These are phyloP conservation scores for Picus viridis DNA, from an alignment of 2,797 vertebrate species.

Conservation along the genomic window DNA sequence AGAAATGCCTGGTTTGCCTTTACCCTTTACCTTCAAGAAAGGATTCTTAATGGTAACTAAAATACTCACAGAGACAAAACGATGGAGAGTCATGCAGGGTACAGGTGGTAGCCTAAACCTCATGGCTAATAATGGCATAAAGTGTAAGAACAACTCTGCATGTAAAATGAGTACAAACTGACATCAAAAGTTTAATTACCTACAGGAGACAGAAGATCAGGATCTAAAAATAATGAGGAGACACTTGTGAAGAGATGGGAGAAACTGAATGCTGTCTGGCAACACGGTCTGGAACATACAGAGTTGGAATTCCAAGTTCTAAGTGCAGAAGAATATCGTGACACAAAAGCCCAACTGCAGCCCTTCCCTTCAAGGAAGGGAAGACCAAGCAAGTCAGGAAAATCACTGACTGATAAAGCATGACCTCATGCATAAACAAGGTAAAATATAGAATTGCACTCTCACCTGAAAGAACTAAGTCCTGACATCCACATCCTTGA, in stretches of 20 bases:
- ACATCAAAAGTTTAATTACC: not conserved
- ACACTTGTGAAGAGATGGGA: not conserved
- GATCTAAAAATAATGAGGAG: not conserved
- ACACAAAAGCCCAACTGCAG: not conserved
- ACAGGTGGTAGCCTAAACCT: not conserved
- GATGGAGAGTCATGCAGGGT: rapidly evolving
- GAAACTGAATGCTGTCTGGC: not conserved
- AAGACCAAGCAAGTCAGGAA: not conserved
- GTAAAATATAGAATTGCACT: not conserved
- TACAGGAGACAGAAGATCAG: not conserved
- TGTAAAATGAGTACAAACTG: not conserved
- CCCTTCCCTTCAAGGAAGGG: not conserved
- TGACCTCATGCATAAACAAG: not conserved
- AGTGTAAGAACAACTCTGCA: not conserved
- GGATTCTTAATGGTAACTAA: not conserved
- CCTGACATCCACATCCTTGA: not conserved
- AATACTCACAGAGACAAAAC: not conserved
- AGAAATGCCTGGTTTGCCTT: not conserved
- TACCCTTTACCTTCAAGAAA: not conserved
- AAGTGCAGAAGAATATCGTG: not conserved
- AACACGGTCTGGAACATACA: not conserved
- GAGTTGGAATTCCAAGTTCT: not conserved
- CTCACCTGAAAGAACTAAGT: not conserved
- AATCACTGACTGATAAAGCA: not conserved
- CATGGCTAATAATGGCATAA: not conserved